Evolutionary conservation across 2,113 vertebrate species (phyloP), one percentile per base, ranked within the genome.

Genomic region (Polypterus senegalus): DNA sequence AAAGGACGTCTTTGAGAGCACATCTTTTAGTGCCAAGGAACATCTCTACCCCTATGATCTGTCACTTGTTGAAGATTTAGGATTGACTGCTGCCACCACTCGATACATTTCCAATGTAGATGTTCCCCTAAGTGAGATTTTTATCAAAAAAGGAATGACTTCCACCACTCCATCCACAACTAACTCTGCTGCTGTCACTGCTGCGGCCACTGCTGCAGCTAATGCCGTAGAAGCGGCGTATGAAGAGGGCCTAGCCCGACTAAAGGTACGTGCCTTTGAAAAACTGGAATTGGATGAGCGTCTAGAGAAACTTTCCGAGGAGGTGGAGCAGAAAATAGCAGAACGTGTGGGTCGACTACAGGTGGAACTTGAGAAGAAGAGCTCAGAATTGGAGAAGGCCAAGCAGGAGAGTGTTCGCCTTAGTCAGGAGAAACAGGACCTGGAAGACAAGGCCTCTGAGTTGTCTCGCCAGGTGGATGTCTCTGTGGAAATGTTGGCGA

Each of bases 261-360:
- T 98, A 49, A 94, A 96, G 80, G 93, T 95, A 9, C 84, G 93
- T 0, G 94, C 96, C 4, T 91, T 97, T 5, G 94, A 97, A 74
- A 89, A 93, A 58, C 85, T 98, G 63, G 94, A 98, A 66, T 87
- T 97, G 73, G 94, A 98, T 64, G 91, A 96, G 76, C 73, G 94
- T 58, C 81, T 97, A 71, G 96, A 98, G 83, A 90, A 95, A 72
- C 81, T 97, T 67, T 97, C 93, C 0, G 94, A 98, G 71, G 96
- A 98, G 82, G 96, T 97, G 78, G 96, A 99, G 82, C 93, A 97
- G 83, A 97, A 97, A 82, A 97, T 97, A 43, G 89, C 96, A 0
- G 88, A 90, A 0, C 94, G 96, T 44, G 94, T 98, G 9, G 94
- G 95, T 7, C 83, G 94, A 54, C 87, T 99, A 10, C 94, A 99